Base-by-base conservation (phyloP, 2,888 invertebrate genomes). In the Volucella inanis region DNA sequence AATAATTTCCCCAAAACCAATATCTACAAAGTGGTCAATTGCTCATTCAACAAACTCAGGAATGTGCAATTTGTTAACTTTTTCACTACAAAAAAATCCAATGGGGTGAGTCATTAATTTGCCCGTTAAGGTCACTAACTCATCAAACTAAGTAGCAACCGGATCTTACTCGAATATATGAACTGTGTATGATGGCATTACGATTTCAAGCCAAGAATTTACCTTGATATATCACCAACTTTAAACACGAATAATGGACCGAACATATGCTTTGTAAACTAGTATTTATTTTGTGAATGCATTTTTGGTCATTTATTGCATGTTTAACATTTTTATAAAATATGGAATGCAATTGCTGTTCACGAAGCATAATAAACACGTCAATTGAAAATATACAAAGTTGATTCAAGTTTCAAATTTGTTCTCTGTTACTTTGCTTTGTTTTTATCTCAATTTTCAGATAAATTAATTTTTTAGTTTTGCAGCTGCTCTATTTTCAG, bases 161-260 rank as follows among this genome's bases (percentile, higher is more conserved):
- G 57, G 57, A 57, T 57, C 41, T 57, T 41, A 41, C 11, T 15
- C 57, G 15, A 57, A 15, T 57, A 15, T 11, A 57, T 39, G 38
- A 14, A 55, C 31, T 55, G 55, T 15, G 11, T 15, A 9, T 57
- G 22, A 31, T 41, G 15, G 57, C 15, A 41, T 10, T 57, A 41
- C 41, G 15, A 15, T 41, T 41, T 15, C 14, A 38, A 55, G 8
- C 38, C 55, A 39, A 55, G 31, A 6, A 2, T 39, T 39, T 2
- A 3, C 39, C 14, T 55, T 55, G 55, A 55, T 14, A 41, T 57
- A 38, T 38, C 54, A 38, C 18, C 8, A 9, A 31, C 14, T 57
- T 57, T 41, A 11, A 14, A 6, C 41, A 11, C 41, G 41, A 15
- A 6, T 38, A 31, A 31, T 6, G n/a, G n/a, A n/a, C n/a, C n/a